Evolutionary conservation across 2,888 invertebrate species (phyloP).

Genomic region (Drosophila differens): DNA sequence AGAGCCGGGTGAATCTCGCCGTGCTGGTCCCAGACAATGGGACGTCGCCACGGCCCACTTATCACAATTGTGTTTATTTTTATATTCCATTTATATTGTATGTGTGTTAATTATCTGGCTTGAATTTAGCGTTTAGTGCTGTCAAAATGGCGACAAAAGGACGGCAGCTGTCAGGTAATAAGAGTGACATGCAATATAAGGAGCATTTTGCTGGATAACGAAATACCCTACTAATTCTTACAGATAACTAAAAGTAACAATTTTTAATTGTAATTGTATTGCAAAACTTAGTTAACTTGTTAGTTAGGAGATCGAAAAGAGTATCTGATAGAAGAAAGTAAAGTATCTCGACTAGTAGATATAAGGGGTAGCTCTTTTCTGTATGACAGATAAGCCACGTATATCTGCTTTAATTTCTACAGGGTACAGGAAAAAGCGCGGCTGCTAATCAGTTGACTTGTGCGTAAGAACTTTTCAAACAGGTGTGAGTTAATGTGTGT

Average conservation of each 20-base stretch:
- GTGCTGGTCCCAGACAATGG: slow-evolving; percentile 59
- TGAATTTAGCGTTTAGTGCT: slow-evolving; percentile 61
- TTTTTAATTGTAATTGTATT: not conserved
- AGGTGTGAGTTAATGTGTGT: slow-evolving; percentile 28
- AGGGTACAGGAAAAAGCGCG: slow-evolving; percentile 22
- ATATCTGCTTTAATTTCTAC: not conserved
- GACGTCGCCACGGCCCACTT: slow-evolving; percentile 54
- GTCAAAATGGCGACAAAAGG: slow-evolving; percentile 57
- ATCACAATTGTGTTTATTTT: slow-evolving; percentile 36
- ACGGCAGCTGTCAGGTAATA: slow-evolving; percentile 50
- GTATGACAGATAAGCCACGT: not conserved
- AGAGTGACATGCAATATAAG: not conserved
- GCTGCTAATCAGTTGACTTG: slow-evolving; percentile 43
- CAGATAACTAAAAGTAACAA: not conserved
- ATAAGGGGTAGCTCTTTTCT: not conserved
- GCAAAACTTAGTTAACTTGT: not conserved
- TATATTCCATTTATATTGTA: slow-evolving; percentile 30
- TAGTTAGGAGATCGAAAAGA: not conserved
- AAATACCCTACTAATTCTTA: slow-evolving; percentile 3
- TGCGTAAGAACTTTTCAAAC: slow-evolving; percentile 30
- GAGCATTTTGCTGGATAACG: not conserved
- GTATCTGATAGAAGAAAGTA: not conserved
- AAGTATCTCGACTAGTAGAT: not conserved
- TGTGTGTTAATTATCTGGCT: slow-evolving; percentile 65
- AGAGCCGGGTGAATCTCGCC: slow-evolving; percentile 13